Evolutionary conservation across 2,888 invertebrate species (phyloP).

Genomic region (Napeogenes inachia): DNA sequence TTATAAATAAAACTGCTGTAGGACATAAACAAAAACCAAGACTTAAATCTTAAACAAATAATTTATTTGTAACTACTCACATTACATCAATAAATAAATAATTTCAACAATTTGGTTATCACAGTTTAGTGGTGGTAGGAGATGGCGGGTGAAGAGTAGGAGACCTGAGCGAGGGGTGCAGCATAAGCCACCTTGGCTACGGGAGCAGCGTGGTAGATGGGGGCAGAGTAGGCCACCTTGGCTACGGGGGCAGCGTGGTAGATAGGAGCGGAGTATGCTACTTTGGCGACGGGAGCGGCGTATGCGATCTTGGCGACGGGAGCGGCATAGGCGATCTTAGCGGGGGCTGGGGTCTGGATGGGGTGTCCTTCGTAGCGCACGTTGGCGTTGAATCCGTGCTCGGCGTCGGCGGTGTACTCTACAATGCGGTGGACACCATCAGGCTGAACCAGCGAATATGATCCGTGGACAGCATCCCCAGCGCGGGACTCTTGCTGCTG

Average conservation of each 20-base stretch:
- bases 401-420: conserved; percentile 65
- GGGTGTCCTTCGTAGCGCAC: conserved; percentile 67
- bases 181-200: conserved; percentile 40
- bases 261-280: conserved; percentile 35
- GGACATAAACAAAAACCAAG: conserved; percentile 1
- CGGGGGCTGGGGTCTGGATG: conserved; percentile 34
- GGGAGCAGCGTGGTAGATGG: conserved; percentile 30
- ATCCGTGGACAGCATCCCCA: conserved; percentile 66
- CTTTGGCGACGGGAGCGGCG: conserved; percentile 39
- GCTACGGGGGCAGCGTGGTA: conserved; percentile 37
- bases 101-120: conserved; percentile 16
- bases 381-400: conserved; percentile 65
- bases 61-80: conserved; percentile 39
- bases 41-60: conserved; percentile 40
- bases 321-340: conserved; percentile 38
- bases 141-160: conserved; percentile 55
- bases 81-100: conserved; percentile 33
- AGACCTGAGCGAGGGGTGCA: conserved; percentile 44
- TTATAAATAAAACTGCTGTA: too few relatives aligned
- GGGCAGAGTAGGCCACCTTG: conserved; percentile 39
- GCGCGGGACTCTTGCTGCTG: conserved; percentile 65
- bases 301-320: conserved; percentile 37
- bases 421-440: conserved; percentile 68
- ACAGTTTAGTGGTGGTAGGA: conserved; percentile 57
- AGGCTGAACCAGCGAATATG: conserved; percentile 68